These are phyloP conservation scores for Erethizon dorsatum DNA, from an alignment of 2,797 vertebrate species.

Conservation along the genomic window DNA sequence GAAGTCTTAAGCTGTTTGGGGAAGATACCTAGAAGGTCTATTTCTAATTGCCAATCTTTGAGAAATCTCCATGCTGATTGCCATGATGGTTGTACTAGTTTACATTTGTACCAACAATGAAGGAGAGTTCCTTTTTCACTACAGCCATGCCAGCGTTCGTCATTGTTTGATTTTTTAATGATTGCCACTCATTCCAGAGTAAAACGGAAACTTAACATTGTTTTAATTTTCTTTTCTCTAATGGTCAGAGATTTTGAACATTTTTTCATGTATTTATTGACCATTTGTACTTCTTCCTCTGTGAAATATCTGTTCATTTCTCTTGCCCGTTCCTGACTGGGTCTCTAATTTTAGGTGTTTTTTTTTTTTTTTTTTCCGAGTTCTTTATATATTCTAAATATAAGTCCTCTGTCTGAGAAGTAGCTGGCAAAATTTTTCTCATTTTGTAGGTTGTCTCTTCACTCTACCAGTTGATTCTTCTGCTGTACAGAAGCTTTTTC, in stretches of 20 bases:
- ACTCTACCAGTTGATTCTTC: neutral
- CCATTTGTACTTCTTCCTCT: neutral
- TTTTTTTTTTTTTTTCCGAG: neutral
- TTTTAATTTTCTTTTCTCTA: too few species aligned
- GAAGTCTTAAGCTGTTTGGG: neutral
- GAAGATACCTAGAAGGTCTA: neutral
- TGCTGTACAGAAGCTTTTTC: neutral
- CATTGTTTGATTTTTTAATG: too few species aligned
- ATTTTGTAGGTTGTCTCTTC: neutral
- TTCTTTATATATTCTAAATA: neutral
- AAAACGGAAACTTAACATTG: too few species aligned
- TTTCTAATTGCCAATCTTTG: neutral
- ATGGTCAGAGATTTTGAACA: too few species aligned
- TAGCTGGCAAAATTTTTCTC: neutral
- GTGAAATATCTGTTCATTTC: neutral
- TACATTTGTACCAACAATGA: neutral
- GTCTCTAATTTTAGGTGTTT: neutral
- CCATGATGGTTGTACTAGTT: neutral
- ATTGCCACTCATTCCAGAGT: too few species aligned
- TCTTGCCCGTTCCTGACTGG: neutral
- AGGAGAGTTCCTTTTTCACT: neutral
- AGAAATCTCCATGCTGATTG: neutral
- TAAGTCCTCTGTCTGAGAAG: neutral
- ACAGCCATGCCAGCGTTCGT: too few species aligned
- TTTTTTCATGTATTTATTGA: neutral